Evolutionary conservation across 2,888 invertebrate species (phyloP).

Genomic region (Parasteatoda lunata): DNA sequence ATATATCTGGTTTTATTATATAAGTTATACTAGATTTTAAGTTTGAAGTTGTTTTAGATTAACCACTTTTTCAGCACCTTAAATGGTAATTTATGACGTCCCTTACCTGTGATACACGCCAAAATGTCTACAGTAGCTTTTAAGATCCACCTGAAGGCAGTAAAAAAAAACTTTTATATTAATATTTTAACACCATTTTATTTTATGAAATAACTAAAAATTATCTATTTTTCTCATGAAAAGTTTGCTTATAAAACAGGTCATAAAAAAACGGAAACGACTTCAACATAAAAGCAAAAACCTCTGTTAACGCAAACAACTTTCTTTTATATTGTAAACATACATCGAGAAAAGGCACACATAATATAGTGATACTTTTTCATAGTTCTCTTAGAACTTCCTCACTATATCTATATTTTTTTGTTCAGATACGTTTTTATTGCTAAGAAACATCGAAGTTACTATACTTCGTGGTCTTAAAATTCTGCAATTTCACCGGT

Average conservation of each 20-base stretch:
- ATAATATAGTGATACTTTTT: too few relatives aligned
- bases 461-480: conserved; percentile 20
- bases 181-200: too few relatives aligned
- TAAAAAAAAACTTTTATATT: too few relatives aligned
- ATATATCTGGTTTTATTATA: too few relatives aligned
- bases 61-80: too few relatives aligned
- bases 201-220: not conserved
- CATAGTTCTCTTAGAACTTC: too few relatives aligned
- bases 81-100: too few relatives aligned
- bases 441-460: conserved; percentile 22
- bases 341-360: not conserved
- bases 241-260: not conserved
- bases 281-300: not conserved
- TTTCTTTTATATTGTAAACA: not conserved
- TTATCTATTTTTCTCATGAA: not conserved
- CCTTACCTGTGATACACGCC: too few relatives aligned
- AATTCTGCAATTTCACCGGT: not conserved
- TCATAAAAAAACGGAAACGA: not conserved
- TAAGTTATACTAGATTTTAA: too few relatives aligned
- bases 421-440: conserved; percentile 33
- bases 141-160: too few relatives aligned
- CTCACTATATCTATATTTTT: not conserved
- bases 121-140: too few relatives aligned
- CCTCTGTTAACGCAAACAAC: not conserved
- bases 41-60: too few relatives aligned